phyloP scores from a whole-genome alignment of 1,140 invertebrate species.

The Aphidius gifuensis region DNA sequence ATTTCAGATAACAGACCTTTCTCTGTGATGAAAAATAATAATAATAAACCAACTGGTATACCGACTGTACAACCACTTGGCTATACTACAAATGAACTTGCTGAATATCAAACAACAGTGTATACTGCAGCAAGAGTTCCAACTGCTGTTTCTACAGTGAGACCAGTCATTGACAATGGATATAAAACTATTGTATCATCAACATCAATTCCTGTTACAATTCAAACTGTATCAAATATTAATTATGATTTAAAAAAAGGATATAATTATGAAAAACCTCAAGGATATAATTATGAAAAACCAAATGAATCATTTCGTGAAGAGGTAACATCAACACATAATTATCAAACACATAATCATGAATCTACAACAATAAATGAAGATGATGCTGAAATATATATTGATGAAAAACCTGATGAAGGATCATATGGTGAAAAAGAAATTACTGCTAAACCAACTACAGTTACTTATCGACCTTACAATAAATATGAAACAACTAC shows the following conservation, averaged over 20 bases:
- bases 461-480: too few relatives aligned
- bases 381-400: neutral
- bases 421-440: too few relatives aligned
- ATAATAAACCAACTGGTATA: slow-evolving; percentile 12
- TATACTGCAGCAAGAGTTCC: slow-evolving; percentile 35
- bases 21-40: neutral
- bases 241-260: slow-evolving; percentile 20
- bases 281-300: slow-evolving; percentile 3
- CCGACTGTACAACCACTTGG: slow-evolving; percentile 32
- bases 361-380: neutral
- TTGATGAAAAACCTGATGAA: too few relatives aligned
- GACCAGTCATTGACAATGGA: slow-evolving; percentile 31
- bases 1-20: slow-evolving; percentile 13
- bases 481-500: too few relatives aligned
- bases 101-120: slow-evolving; percentile 35
- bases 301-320: neutral
- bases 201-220: slow-evolving; percentile 27
- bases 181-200: slow-evolving; percentile 35
- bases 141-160: slow-evolving; percentile 29
- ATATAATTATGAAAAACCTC: neutral
- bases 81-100: slow-evolving; percentile 35
- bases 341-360: neutral
- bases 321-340: neutral
- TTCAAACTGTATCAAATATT: slow-evolving; percentile 18
- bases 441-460: too few relatives aligned